Evolutionary conservation across 2,113 vertebrate species (phyloP).

Genomic region (Jacana jacana): DNA sequence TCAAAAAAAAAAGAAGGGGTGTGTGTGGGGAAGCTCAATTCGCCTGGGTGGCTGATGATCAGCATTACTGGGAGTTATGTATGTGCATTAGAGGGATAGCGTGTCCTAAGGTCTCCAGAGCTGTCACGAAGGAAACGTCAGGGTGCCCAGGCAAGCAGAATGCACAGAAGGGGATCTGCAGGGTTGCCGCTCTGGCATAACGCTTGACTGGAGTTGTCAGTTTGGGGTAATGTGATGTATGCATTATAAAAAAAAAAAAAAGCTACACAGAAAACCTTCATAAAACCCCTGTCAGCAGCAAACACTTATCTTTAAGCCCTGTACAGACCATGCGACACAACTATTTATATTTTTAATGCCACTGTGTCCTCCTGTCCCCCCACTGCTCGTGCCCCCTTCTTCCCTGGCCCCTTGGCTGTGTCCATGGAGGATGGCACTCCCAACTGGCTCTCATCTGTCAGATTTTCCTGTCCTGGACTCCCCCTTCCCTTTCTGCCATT

Average conservation of each 20-base stretch:
- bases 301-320: neutral
- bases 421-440: constrained; percentile 1
- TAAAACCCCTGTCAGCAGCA: neutral
- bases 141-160: constrained; percentile 61
- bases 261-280: neutral
- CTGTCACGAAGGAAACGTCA: constrained; percentile 41
- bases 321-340: neutral
- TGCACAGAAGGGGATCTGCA: constrained; percentile 35
- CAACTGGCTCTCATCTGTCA: constrained; percentile 40
- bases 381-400: neutral
- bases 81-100: neutral
- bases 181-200: neutral
- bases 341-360: neutral
- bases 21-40: neutral
- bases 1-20: neutral
- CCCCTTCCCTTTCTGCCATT: constrained; percentile 21
- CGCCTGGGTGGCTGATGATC: neutral
- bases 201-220: constrained; percentile 44
- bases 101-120: neutral
- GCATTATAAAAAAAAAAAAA: neutral
- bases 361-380: neutral
- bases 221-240: constrained; percentile 28
- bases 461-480: constrained; percentile 23
- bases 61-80: neutral
- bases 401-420: neutral